Conservation (phyloP, 2,113 vertebrate species). For the Entomyzon cyanotis region DNA sequence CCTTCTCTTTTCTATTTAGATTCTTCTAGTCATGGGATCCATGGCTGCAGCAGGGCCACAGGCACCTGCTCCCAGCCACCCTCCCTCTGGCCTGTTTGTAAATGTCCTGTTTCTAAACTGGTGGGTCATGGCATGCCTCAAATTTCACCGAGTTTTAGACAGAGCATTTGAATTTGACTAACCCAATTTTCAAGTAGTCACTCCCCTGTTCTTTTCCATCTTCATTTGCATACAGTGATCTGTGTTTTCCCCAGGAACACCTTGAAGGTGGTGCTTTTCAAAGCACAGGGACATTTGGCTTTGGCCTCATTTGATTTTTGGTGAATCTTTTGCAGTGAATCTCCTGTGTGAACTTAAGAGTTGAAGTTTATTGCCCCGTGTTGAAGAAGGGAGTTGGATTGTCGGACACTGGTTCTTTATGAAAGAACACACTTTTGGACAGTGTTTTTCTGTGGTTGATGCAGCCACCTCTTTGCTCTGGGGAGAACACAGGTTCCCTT, state of each 20-base stretch:
- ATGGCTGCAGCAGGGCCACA: background rate
- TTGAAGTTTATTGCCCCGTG: background rate
- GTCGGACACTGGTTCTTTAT: background rate
- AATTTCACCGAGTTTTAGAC: background rate
- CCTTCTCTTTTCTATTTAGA: background rate
- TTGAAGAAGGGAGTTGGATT: background rate
- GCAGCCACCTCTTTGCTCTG: background rate
- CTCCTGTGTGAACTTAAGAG: background rate
- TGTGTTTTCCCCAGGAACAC: slow-evolving; percentile 20
- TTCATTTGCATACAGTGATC: background rate
- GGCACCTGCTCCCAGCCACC: background rate
- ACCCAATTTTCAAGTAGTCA: background rate
- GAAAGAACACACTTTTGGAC: background rate
- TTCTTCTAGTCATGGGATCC: background rate
- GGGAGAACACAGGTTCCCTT: slow-evolving; percentile 16
- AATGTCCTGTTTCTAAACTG: background rate
- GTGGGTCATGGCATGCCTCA: background rate
- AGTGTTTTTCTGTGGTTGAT: background rate
- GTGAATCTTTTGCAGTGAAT: background rate
- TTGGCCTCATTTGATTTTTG: background rate
- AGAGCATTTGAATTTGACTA: background rate
- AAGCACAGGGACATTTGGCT: background rate
- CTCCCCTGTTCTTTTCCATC: slow-evolving; percentile 5
- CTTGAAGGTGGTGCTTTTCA: background rate
- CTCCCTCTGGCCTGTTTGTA: background rate